These are phyloP conservation scores for Lampris megalopsis DNA, from an alignment of 2,113 vertebrate species.

Conservation along the genomic window DNA sequence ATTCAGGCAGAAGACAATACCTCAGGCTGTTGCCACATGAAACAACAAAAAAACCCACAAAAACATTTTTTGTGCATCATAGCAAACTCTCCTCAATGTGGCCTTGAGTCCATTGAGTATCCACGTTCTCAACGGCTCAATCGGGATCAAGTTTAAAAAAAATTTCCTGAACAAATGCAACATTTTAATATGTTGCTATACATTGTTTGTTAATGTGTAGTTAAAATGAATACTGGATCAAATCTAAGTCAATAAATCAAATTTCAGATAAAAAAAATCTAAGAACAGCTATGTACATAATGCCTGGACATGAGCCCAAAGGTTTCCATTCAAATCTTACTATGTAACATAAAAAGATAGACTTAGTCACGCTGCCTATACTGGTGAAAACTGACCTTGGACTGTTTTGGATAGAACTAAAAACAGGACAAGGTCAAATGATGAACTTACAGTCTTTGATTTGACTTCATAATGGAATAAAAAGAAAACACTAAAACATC, in stretches of 20 bases:
- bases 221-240: slow-evolving; percentile 23
- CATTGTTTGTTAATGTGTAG: background rate
- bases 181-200: slow-evolving; percentile 21
- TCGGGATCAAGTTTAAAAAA: slow-evolving; percentile 42
- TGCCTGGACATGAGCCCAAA: background rate
- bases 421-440: background rate
- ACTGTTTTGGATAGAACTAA: background rate
- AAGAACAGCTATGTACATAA: slow-evolving; percentile 7
- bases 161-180: slow-evolving; percentile 44
- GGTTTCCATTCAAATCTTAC: background rate
- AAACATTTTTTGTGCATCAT: slow-evolving; percentile 54
- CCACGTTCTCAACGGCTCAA: slow-evolving; percentile 42
- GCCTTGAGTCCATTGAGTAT: slow-evolving; percentile 64
- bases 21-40: slow-evolving; percentile 49
- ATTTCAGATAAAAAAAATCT: slow-evolving; percentile 2
- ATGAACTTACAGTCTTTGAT: background rate
- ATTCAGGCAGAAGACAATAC: slow-evolving; percentile 44
- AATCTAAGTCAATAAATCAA: slow-evolving; percentile 17
- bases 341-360: background rate
- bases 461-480: background rate
- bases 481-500: background rate
- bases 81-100: slow-evolving; percentile 53
- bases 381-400: background rate
- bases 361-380: background rate
- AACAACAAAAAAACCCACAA: background rate